Conservation (phyloP, 2,113 vertebrate genomes). For the Psilopogon haemacephalus region DNA sequence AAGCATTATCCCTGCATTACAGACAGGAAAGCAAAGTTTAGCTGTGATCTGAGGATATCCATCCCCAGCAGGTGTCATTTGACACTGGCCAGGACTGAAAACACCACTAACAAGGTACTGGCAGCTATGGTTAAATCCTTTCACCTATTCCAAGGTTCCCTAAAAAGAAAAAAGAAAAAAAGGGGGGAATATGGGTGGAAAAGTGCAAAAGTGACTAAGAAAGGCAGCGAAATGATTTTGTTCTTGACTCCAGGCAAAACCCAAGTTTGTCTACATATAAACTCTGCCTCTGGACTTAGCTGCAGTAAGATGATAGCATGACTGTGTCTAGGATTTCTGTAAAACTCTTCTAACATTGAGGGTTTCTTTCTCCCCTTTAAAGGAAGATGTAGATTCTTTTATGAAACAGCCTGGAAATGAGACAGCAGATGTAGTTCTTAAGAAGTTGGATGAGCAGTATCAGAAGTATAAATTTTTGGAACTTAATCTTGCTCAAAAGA, state of each 20-base stretch:
- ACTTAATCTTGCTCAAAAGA: slow-evolving; percentile 96
- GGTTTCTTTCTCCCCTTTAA: slow-evolving; percentile 58
- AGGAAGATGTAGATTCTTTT: slow-evolving; percentile 98
- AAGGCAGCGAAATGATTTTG: neutral
- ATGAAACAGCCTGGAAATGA: slow-evolving; percentile 97
- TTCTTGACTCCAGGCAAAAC: neutral
- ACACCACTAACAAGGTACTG: neutral
- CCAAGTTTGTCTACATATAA: neutral
- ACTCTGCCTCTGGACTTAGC: neutral
- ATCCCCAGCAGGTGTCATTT: neutral
- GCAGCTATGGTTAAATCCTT: neutral
- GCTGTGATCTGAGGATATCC: neutral
- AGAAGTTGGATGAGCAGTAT: slow-evolving; percentile 95
- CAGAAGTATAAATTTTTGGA: slow-evolving; percentile 99
- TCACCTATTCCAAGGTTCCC: neutral
- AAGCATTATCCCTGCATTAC: neutral
- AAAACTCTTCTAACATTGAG: slow-evolving; percentile 28
- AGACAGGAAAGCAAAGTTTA: neutral
- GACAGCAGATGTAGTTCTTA: slow-evolving; percentile 88
- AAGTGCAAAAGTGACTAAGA: neutral
- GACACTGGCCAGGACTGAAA: neutral
- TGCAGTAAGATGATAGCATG: neutral
- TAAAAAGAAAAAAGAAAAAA: accelerated
- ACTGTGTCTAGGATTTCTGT: neutral
- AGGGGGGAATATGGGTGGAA: accelerated